Base-by-base conservation (phyloP, 2,888 invertebrate species). In the Vesta saturnalis region DNA sequence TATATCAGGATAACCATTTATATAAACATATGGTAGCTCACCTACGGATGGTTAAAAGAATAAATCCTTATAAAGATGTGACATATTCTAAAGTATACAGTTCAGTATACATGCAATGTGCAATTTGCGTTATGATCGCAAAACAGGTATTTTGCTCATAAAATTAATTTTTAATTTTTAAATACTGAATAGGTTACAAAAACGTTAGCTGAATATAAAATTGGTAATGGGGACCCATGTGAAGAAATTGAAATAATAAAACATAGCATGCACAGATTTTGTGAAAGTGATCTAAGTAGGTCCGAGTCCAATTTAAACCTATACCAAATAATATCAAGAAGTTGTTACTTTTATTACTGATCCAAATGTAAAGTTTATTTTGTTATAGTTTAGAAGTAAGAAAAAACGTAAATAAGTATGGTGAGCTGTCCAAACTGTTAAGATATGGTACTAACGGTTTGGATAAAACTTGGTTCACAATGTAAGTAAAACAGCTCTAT, bases 31-130 rank as follows among this genome's bases (percentile, higher is more conserved):
- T n/a, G n/a, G n/a, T n/a, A n/a, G n/a, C n/a, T n/a, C n/a, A n/a
- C n/a, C n/a, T n/a, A n/a, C n/a, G n/a, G 14, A 10, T 12, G 14
- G 43, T 43, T 2, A 12, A 43, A 10, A 12, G 10, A 6, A 12
- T 43, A 43, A 49, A 49, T 49, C 16, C 49, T 18, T 19, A 49
- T 15, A 16, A 49, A 5, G 19, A 49, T 49, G n/a, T 49, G 10
- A 15, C 10, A 49, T 15, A 14, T 3, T 43, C 15, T 43, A 59
- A 67, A 52, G 60, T 22, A 14, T 68, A 67, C 52, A 70, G 64
- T 65, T 73, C 73, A 0, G 71, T 62, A 8, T 74, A 71, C 63
- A 19, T 76, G 6, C 69, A 73, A 64, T 77, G 77, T 60, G 72
- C 73, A 21, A 54, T 70, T 6, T 77, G 77, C 57, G 47, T 71